Conservation (phyloP, 2,797 vertebrate genomes). For the Hippoglossus hippoglossus region DNA sequence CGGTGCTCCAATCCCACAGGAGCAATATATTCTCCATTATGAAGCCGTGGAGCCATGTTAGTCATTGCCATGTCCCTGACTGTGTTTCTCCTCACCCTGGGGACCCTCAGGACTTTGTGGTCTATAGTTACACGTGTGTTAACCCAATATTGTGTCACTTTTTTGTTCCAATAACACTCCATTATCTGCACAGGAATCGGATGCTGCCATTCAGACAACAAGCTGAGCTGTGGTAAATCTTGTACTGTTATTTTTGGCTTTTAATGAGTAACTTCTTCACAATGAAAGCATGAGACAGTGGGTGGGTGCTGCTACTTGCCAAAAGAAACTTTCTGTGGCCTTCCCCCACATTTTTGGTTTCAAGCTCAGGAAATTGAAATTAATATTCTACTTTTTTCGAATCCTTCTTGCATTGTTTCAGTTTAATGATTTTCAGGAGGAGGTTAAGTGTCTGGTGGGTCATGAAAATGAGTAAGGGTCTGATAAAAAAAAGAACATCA, state of each 20-base stretch:
- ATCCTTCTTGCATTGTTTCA: not conserved
- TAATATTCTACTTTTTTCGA: not conserved
- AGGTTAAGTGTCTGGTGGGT: not conserved
- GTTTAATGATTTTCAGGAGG: not conserved
- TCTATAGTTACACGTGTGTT: conserved; percentile 53
- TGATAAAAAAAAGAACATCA: not conserved
- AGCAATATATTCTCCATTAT: conserved; percentile 54
- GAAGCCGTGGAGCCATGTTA: conserved; percentile 37
- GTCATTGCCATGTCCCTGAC: conserved; percentile 13
- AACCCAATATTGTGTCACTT: conserved; percentile 18
- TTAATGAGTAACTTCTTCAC: conserved; percentile 12
- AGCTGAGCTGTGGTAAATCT: conserved; percentile 1
- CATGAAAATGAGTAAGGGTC: not conserved
- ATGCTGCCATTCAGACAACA: conserved; percentile 27
- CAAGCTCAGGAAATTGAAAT: no score
- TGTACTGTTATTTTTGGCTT: conserved; percentile 31
- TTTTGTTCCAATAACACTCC: conserved; percentile 30
- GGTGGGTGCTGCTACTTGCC: not conserved
- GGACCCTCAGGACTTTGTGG: conserved; percentile 25
- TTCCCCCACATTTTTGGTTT: not conserved
- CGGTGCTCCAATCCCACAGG: conserved; percentile 53
- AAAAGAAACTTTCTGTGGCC: not conserved
- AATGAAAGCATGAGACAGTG: not conserved
- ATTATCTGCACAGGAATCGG: conserved; percentile 46
- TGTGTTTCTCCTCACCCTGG: conserved; percentile 39